Base-by-base conservation (phyloP, 2,113 vertebrate species). In the Oostethus manadensis region DNA sequence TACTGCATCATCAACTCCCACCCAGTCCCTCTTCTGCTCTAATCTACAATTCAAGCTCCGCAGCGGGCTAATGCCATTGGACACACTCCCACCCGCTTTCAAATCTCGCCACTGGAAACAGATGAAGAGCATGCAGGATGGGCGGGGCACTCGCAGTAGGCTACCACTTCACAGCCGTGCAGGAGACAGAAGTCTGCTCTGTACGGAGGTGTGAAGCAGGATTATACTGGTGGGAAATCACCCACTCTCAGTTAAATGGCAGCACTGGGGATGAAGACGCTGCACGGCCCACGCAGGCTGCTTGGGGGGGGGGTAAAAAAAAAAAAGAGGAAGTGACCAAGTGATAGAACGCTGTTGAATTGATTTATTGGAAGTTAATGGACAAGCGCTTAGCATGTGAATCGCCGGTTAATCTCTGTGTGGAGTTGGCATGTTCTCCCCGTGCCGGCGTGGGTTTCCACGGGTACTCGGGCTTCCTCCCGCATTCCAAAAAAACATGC, bases 31-130 rank as follows among this genome's bases (percentile, higher is more conserved):
- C 66, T 63, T 65, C 71, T 58, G 58, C 70, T 74, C 49, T 85
- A 82, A 83, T 88, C 86, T 85, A 60, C 58, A 75, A 80, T 74
- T 76, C 66, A 74, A 64, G 69, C 84, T 79, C 76, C 70, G 68
- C 85, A 62, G 80, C 84, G 75, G 80, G 77, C 71, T 89, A 88
- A 89, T 88, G 64, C 82, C 75, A 86, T 90, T 86, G 75, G 87
- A 86, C 78, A 89, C 87, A 84, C 86, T 83, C 86, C 75, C 73
- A 85, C 81, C 64, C 51, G 18, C 62, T 71, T 76, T 74, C 64
- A 66, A 77, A 71, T 77, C 73, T 78, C 78, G 83, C 74, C 84
- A 77, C 77, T 77, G 71, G 74, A 83, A 85, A 84, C 73, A 73
- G 76, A 77, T 70, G 71, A 83, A 61, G 55, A 77, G 61, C 62